These are phyloP conservation scores for Monarcha castaneiventris DNA, from an alignment of 2,113 vertebrate genomes.

Conservation along the genomic window DNA sequence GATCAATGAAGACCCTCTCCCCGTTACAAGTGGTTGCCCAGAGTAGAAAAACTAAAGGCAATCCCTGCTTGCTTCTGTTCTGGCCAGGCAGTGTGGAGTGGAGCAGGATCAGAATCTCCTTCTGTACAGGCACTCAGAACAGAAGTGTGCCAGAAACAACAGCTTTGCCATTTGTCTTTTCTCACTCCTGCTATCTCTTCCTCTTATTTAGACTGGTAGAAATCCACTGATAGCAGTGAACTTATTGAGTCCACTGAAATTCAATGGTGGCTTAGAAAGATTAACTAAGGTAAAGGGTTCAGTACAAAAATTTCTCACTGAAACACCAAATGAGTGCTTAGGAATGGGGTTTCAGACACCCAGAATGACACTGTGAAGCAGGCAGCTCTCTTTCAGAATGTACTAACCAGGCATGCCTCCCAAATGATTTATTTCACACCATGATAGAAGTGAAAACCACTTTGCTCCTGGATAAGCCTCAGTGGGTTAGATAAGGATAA, in stretches of 20 bases:
- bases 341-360: not conserved
- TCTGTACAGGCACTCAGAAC: not conserved
- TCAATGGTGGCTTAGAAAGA: not conserved
- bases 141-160: not conserved
- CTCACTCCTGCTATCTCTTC: not conserved
- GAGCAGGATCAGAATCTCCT: not conserved
- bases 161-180: not conserved
- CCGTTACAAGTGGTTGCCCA: not conserved
- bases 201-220: not conserved
- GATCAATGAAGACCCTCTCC: not conserved
- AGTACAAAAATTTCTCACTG: not conserved
- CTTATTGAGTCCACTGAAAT: not conserved
- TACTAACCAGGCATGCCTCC: not conserved
- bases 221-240: not conserved
- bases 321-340: not conserved
- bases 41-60: not conserved
- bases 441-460: not conserved
- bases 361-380: not conserved
- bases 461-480: not conserved
- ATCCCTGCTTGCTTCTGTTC: not conserved
- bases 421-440: not conserved
- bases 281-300: not conserved
- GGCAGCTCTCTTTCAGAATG: not conserved
- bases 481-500: not conserved
- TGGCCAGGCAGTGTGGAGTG: not conserved